phyloP scores from a whole-genome alignment of 1,140 invertebrate genomes.

The Cardiocondyla obscurior region DNA sequence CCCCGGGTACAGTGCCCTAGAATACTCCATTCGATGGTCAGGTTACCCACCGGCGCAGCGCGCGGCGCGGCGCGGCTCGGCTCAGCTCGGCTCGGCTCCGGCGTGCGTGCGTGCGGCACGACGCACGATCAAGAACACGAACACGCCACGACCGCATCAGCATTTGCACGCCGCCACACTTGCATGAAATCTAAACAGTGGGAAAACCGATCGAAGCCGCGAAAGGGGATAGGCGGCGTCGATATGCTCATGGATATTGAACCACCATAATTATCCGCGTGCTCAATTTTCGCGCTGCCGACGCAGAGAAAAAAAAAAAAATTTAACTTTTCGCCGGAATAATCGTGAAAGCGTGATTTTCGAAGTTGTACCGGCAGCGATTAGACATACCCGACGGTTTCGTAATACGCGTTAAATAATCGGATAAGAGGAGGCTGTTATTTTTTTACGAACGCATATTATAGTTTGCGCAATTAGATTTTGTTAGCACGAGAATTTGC shows the following conservation, averaged over 20 bases:
- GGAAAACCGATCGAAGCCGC: constrained; percentile 41
- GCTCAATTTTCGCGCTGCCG: not conserved
- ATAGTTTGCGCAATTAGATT: not conserved
- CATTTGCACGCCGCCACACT: constrained; percentile 3
- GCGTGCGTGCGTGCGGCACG: constrained; percentile 40
- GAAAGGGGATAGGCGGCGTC: constrained; percentile 9
- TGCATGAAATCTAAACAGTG: constrained; percentile 65
- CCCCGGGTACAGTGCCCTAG: constrained; percentile 78
- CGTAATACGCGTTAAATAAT: not conserved
- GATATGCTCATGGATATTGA: not conserved
- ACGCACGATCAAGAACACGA: constrained; percentile 38
- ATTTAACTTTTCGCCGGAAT: not conserved
- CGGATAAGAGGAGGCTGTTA: no score
- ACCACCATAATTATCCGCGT: not conserved
- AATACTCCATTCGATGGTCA: constrained; percentile 76
- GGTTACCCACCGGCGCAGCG: constrained; percentile 55
- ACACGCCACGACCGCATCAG: not conserved
- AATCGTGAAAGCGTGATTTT: not conserved
- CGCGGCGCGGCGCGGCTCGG: constrained; percentile 15
- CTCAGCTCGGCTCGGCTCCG: no score
- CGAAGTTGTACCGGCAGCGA: no score
- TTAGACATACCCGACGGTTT: not conserved
- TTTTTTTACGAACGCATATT: not conserved
- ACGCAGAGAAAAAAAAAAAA: not conserved
- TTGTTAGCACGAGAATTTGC: not conserved